Percentiles rank a stretch among this genome's conserved stretches.
Conservation (phyloP, 2,888 invertebrate species). For the Hololepta plana region DNA sequence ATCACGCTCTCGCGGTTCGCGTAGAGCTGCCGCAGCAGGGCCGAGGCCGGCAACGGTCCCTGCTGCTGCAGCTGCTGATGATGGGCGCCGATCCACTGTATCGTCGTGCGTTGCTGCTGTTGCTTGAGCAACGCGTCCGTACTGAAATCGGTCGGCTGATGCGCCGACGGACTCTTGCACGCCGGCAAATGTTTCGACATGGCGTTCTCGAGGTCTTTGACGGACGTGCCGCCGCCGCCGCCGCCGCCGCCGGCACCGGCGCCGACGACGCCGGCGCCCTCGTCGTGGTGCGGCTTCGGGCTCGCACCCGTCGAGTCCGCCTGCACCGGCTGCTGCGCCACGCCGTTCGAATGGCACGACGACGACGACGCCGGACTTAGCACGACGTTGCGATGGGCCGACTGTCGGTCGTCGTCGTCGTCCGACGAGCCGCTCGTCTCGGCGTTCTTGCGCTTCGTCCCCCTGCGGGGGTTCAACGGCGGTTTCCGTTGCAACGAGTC, state of each 20-base stretch:
- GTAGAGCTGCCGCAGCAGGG: conserved; percentile 74
- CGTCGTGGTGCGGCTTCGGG: conserved; percentile 30
- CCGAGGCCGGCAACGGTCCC: conserved; percentile 67
- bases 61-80: conserved; percentile 38
- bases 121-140: conserved; percentile 70
- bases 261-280: conserved; percentile 17
- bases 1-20: conserved; percentile 91
- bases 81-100: conserved; percentile 87
- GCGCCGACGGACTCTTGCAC: conserved; percentile 34
- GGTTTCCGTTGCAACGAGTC: conserved; percentile 20
- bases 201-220: conserved; percentile 85
- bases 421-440: conserved; percentile 31
- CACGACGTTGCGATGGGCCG: conserved; percentile 24
- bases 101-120: conserved; percentile 56
- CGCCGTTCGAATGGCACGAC: conserved; percentile 42
- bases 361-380: conserved; percentile 42
- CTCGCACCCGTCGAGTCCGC: conserved; percentile 23
- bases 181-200: conserved; percentile 87
- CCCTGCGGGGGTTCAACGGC: conserved; percentile 26
- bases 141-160: conserved; percentile 73
- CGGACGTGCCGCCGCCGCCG: conserved; percentile 36
- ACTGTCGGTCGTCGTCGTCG: conserved; percentile 27
- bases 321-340: conserved; percentile 30
- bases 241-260: conserved; percentile 10
- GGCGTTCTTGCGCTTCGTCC: conserved; percentile 42